Percentiles rank a stretch among this genome's conserved stretches.
phyloP scores from a whole-genome alignment of 2,888 invertebrate species.

The Agelastica alni region DNA sequence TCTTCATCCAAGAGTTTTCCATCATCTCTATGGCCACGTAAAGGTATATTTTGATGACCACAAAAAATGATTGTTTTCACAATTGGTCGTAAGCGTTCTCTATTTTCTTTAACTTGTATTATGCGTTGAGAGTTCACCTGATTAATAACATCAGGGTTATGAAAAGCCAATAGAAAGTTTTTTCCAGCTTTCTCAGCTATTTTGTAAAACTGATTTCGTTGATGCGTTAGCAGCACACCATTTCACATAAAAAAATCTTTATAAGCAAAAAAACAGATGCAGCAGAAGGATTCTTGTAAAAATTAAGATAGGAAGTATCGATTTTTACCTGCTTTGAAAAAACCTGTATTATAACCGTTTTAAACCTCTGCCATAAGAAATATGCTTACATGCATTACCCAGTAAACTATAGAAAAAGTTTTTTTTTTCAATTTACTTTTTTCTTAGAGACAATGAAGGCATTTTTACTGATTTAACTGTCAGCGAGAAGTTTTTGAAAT shows the following conservation, averaged over 20 bases:
- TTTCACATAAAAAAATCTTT: too few relatives aligned
- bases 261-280: too few relatives aligned
- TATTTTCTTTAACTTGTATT: conserved; percentile 14
- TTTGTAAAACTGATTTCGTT: too few relatives aligned
- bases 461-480: neutral
- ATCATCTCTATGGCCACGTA: conserved; percentile 4
- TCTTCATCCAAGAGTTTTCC: too few relatives aligned
- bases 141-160: conserved; percentile 18
- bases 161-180: conserved; percentile 1
- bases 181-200: too few relatives aligned
- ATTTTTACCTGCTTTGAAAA: too few relatives aligned
- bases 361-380: too few relatives aligned
- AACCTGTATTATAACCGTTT: neutral
- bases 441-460: neutral
- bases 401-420: neutral
- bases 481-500: neutral
- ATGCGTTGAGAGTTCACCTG: conserved; percentile 1
- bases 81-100: neutral
- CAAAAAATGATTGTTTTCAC: neutral
- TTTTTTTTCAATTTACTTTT: neutral
- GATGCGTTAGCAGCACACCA: too few relatives aligned
- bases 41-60: conserved; percentile 5
- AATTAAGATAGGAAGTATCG: neutral
- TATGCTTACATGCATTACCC: neutral
- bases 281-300: conserved; percentile 44